Conservation (phyloP, 2,797 vertebrate genomes). For the Chiroxiphia lanceolata region DNA sequence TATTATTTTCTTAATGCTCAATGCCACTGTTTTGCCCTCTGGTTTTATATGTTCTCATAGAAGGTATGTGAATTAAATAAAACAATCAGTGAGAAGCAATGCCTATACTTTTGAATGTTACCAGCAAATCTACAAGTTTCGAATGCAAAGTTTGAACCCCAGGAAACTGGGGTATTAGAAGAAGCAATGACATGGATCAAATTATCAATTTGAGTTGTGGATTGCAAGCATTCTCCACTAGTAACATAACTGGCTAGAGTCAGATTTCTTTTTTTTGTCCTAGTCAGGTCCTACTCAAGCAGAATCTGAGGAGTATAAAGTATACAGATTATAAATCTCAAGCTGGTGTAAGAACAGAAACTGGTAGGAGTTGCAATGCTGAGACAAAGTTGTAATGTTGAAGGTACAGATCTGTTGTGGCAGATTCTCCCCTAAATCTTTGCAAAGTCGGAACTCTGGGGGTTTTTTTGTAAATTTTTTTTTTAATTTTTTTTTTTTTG, state of each 20-base stretch:
- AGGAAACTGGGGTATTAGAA: neutral
- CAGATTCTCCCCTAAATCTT: neutral
- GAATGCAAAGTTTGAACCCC: neutral
- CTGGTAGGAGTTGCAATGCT: neutral
- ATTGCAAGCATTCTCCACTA: neutral
- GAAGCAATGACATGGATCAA: neutral
- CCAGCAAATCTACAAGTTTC: neutral
- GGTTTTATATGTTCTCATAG: neutral
- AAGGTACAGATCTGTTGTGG: neutral
- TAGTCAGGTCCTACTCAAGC: neutral
- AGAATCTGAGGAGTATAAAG: neutral
- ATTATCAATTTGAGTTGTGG: accelerated
- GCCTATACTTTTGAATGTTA: neutral
- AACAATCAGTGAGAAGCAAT: neutral
- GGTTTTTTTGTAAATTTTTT: neutral
- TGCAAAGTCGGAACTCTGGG: neutral
- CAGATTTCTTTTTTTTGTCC: neutral
- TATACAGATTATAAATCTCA: neutral
- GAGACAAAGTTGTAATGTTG: neutral
- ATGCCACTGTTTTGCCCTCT: neutral
- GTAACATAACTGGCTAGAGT: neutral
- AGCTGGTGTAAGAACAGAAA: neutral
- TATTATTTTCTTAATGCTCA: neutral
- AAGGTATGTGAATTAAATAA: neutral
- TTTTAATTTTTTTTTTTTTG: neutral